phyloP scores from a whole-genome alignment of 2,888 invertebrate genomes.

The Reticulitermes lucifugus region DNA sequence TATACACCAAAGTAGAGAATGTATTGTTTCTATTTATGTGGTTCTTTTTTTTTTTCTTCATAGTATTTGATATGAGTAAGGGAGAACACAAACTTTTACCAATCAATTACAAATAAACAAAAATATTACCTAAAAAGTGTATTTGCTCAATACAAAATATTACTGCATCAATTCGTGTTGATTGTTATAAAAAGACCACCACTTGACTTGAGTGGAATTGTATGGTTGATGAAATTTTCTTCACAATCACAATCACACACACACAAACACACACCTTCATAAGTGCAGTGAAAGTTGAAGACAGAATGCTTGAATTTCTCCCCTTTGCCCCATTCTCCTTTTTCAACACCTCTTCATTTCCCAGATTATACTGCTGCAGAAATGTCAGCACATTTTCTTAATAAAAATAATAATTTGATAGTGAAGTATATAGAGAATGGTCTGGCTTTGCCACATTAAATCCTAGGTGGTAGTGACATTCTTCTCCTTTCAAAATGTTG shows the following conservation, averaged over 20 bases:
- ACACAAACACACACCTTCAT: background rate
- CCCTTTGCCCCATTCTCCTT: background rate
- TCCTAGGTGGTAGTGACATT: slow-evolving; percentile 11
- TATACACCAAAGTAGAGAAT: slow-evolving; percentile 49
- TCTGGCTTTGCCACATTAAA: background rate
- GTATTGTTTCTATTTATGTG: slow-evolving; percentile 46
- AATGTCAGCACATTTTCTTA: slow-evolving; percentile 28
- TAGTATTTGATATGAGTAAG: slow-evolving; percentile 37
- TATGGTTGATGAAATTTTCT: slow-evolving; percentile 28
- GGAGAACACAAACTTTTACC: slow-evolving; percentile 45
- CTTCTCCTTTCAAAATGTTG: background rate
- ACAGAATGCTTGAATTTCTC: slow-evolving; percentile 4
- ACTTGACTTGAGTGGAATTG: slow-evolving; percentile 33
- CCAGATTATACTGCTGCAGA: background rate
- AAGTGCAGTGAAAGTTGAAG: slow-evolving; percentile 10
- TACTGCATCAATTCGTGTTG: slow-evolving; percentile 49
- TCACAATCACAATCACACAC: slow-evolving; percentile 19
- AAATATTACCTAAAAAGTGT: slow-evolving; percentile 47
- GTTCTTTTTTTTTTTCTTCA: slow-evolving; percentile 37
- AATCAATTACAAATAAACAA: slow-evolving; percentile 44
- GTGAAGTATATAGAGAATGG: slow-evolving; percentile 1
- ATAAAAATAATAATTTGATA: slow-evolving; percentile 27
- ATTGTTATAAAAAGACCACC: slow-evolving; percentile 47
- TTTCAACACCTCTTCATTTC: background rate
- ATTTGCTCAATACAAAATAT: slow-evolving; percentile 52